phyloP scores from a whole-genome alignment of 92 coral and sea anemone genomes.

The Heteractis magnifica region DNA sequence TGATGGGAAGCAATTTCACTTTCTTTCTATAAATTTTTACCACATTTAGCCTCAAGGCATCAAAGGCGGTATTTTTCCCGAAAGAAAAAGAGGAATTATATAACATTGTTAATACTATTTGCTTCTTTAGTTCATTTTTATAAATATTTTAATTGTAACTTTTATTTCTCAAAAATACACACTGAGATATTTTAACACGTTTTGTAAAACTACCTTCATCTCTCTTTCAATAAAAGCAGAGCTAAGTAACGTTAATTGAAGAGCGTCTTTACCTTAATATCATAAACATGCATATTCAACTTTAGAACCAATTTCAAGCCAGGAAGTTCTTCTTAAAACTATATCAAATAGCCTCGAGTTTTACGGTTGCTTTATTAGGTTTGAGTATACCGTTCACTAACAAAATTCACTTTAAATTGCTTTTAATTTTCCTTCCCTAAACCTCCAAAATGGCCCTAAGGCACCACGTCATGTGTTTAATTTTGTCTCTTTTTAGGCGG shows the following conservation, averaged over 20 bases:
- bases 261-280: neutral
- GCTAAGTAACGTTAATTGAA: slow-evolving; percentile 9
- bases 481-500: neutral
- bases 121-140: neutral
- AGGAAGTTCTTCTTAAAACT: slow-evolving; percentile 10
- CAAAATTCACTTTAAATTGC: neutral
- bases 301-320: neutral
- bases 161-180: neutral
- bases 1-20: neutral
- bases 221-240: neutral
- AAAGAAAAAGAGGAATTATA: neutral
- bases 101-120: neutral
- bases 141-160: too few relatives aligned
- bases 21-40: neutral
- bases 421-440: neutral
- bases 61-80: neutral
- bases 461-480: neutral
- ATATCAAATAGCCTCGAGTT: slow-evolving; percentile 3
- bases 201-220: slow-evolving; percentile 1
- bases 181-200: neutral
- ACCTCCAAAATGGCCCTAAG: neutral
- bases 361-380: neutral
- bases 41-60: slow-evolving; percentile 20
- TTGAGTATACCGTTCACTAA: neutral
- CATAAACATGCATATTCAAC: slow-evolving; percentile 3